Evolutionary conservation across 2,113 vertebrate genomes (phyloP).

Genomic region (Peucedramus taeniatus): DNA sequence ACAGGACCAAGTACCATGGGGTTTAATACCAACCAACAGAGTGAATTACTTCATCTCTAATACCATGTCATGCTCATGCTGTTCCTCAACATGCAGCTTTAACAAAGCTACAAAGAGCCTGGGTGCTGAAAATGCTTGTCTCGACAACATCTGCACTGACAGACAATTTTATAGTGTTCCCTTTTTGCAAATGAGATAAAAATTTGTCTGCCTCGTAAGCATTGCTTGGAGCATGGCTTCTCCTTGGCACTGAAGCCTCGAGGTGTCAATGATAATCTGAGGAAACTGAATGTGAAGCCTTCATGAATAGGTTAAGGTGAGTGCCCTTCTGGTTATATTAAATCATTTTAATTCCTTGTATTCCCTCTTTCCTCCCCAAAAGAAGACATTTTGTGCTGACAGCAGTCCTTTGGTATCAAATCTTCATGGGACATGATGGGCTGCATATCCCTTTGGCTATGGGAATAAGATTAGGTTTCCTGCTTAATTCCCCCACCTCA

Average conservation of each 20-base stretch:
- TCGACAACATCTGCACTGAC: background rate
- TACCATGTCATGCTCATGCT: background rate
- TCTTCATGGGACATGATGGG: background rate
- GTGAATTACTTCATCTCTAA: background rate
- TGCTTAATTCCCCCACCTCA: background rate
- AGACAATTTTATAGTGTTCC: background rate
- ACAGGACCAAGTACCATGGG: background rate
- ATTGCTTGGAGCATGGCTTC: background rate
- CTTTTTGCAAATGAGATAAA: background rate
- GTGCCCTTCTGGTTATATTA: background rate
- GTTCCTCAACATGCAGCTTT: background rate
- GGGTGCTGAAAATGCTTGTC: background rate
- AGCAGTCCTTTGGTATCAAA: background rate
- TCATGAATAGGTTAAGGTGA: background rate
- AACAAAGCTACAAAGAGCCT: background rate
- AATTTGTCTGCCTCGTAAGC: background rate
- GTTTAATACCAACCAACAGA: background rate
- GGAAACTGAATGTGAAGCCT: background rate
- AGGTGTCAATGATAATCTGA: background rate
- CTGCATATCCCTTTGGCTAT: background rate
- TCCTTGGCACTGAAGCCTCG: background rate
- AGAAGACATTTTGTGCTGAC: background rate
- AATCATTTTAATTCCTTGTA: background rate
- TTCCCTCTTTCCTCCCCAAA: background rate
- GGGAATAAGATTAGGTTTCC: background rate